These are phyloP conservation scores for Ashinkailepas kermadecensis DNA, from an alignment of 2,888 invertebrate genomes.

Conservation along the genomic window DNA sequence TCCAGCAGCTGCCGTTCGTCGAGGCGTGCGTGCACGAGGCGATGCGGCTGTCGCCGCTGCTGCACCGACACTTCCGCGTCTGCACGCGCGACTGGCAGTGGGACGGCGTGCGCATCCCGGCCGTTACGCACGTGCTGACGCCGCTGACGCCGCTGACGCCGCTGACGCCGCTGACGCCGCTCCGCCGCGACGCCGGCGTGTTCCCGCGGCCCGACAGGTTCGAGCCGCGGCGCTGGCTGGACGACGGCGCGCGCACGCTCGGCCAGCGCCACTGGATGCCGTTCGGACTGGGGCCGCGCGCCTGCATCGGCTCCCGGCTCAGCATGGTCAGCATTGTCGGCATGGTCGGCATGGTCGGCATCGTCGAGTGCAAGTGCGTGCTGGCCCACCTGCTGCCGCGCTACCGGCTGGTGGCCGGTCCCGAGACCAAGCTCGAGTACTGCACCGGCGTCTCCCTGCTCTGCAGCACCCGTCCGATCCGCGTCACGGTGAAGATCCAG, in stretches of 20 bases:
- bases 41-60: not conserved
- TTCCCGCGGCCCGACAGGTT: not conserved
- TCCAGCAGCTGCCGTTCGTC: too few relatives aligned
- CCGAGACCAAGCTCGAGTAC: not conserved
- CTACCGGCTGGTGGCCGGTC: not conserved
- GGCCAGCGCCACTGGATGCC: not conserved
- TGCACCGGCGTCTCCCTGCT: too few relatives aligned
- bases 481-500: too few relatives aligned
- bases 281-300: not conserved
- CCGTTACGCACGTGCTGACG: not conserved
- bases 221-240: not conserved
- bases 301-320: not conserved
- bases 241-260: not conserved
- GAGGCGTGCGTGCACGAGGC: not conserved
- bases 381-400: not conserved
- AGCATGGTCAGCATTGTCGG: too few relatives aligned
- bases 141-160: not conserved
- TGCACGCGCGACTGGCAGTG: not conserved
- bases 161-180: too few relatives aligned
- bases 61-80: not conserved
- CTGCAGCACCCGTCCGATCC: too few relatives aligned
- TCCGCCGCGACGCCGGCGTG: too few relatives aligned
- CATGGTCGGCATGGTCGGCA: too few relatives aligned
- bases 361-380: not conserved
- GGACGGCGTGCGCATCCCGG: not conserved